Base-by-base conservation (phyloP, 2,888 invertebrate species). In the Tiphia femorata region DNA sequence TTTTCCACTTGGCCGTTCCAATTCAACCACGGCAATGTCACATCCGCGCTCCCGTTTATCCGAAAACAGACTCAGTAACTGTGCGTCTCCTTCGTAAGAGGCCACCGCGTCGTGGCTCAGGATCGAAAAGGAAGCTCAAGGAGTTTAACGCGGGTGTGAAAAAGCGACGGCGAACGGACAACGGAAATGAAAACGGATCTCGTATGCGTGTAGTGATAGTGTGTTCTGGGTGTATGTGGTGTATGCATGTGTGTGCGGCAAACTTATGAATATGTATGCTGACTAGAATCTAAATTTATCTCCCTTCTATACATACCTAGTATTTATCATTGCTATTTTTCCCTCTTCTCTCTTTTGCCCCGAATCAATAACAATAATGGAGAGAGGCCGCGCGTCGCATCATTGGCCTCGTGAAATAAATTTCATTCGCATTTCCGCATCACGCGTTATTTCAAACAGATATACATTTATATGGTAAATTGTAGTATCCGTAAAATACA, bases 221-320 rank as follows among this genome's bases (percentile, higher is more conserved):
- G n/a, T n/a, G n/a, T n/a, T n/a, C n/a, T n/a, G n/a, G n/a, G n/a
- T n/a, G n/a, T n/a, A n/a, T n/a, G n/a, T n/a, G n/a, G n/a, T n/a
- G n/a, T n/a, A n/a, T n/a, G n/a, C n/a, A n/a, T n/a, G n/a, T n/a
- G n/a, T n/a, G n/a, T n/a, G n/a, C n/a, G n/a, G n/a, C n/a, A n/a
- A 57, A 63, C 69, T 72, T 69, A 72, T 67, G 73, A 74, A 72
- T 70, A 68, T 67, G 12, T 75, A 74, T 73, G 67, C 64, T 79
- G 78, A 78, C 79, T 78, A 79, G 79, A 78, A 66, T 75, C 78
- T 78, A 78, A 78, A 70, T 33, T 71, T 74, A 67, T 65, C 53
- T 57, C 44, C 57, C 68, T n/a, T n/a, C n/a, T 72, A 72, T 72
- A 66, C 71, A 71, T 73, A 64, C 64, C 72, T 71, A 69, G 63